phyloP scores from a whole-genome alignment of 2,797 vertebrate genomes.

The Ptychobarbus kaznakovi region DNA sequence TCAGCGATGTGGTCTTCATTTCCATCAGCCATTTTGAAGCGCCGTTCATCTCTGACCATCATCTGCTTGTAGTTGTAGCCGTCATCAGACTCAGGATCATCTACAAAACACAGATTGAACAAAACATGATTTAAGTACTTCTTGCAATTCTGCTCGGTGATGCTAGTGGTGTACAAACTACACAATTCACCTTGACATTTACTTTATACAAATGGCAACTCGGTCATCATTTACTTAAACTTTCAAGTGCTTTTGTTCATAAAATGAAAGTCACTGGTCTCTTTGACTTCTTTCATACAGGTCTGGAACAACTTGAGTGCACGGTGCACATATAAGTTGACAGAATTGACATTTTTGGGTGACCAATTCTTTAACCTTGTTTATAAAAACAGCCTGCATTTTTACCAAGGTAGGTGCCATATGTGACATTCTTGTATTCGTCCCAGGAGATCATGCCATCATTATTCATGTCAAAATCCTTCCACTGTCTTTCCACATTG shows the following conservation, averaged over 20 bases:
- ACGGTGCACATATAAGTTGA: too few relatives aligned
- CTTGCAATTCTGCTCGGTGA: neutral
- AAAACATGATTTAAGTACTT: neutral
- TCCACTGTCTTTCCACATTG: constrained; percentile 82
- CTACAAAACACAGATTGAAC: constrained; percentile 65
- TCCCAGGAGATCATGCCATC: constrained; percentile 85
- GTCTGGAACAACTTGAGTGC: neutral
- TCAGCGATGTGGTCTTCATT: constrained; percentile 84
- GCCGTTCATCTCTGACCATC: constrained; percentile 89
- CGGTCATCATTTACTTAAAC: neutral
- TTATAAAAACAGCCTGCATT: neutral
- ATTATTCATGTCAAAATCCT: constrained; percentile 80
- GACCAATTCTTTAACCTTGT: neutral
- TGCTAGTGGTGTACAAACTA: too few relatives aligned
- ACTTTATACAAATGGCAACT: neutral
- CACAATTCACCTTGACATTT: too few relatives aligned
- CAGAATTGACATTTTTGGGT: neutral
- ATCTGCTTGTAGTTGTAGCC: constrained; percentile 90
- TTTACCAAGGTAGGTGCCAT: constrained; percentile 86
- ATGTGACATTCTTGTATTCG: constrained; percentile 86
- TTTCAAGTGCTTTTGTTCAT: neutral
- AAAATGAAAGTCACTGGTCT: neutral
- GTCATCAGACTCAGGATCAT: constrained; percentile 81
- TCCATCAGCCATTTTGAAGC: constrained; percentile 87
- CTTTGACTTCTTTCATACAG: neutral